phyloP scores from a whole-genome alignment of 2,113 vertebrate genomes.

The Ranitomeya imitator region DNA sequence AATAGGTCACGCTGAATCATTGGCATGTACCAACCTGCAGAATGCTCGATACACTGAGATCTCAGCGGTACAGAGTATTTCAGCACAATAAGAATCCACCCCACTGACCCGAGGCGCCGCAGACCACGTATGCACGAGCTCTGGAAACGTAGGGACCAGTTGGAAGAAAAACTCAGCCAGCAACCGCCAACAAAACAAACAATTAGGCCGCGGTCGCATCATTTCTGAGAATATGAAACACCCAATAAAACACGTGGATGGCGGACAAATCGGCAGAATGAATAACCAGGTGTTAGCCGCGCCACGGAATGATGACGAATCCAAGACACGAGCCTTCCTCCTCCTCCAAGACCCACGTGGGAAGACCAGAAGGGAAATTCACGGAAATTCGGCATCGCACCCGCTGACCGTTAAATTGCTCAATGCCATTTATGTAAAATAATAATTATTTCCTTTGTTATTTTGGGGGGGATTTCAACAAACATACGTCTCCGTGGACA shows the following conservation, averaged over 20 bases:
- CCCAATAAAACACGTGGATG: slow-evolving; percentile 21
- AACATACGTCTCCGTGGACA: background rate
- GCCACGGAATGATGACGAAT: background rate
- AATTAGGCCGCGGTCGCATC: background rate
- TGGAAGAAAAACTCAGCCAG: background rate
- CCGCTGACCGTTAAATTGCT: no score
- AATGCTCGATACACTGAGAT: no score
- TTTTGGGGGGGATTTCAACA: background rate
- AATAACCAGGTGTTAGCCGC: background rate
- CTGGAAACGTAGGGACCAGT: background rate
- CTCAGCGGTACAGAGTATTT: background rate
- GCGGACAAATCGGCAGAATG: background rate
- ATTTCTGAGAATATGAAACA: slow-evolving; percentile 30
- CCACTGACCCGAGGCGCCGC: no score
- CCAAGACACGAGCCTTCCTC: background rate
- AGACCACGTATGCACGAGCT: background rate
- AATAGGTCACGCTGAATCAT: no score
- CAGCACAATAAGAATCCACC: background rate
- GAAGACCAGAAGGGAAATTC: background rate
- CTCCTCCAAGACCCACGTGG: background rate
- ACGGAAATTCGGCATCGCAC: no score
- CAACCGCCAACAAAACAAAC: background rate
- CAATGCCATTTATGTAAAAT: background rate
- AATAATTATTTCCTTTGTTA: no score
- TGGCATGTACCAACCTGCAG: no score